Evolutionary conservation across 1,140 invertebrate species (phyloP), one percentile per base, ranked within the genome.

Genomic region (Tachypleus tridentatus): DNA sequence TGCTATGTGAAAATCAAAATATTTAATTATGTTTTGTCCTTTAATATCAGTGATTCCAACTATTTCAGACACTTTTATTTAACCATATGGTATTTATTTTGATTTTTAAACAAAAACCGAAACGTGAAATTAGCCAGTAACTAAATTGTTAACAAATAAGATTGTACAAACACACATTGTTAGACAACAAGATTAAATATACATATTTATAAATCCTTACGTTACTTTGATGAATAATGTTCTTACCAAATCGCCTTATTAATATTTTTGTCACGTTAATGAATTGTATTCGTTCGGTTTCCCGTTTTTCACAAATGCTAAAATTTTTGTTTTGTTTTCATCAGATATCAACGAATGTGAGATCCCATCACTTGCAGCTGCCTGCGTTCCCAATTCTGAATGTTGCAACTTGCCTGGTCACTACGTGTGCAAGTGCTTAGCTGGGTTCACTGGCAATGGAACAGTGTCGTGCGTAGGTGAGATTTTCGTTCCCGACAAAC

Each of bases 261-360:
- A 52, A 60, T 60, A 10, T 51, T 60, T 4, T 51, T 48, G 10
- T 10, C 48, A 11, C 48, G 8, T 49, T 10, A 9, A 9, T 10
- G 47, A 9, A 60, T 11, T 10, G 59, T 10, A 10, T 9, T 29
- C 59, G 59, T 60, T 53, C 29, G 29, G 29, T 11, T 53, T 54
- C 29, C 49, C 29, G 60, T 47, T 61, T 61, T n/a, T 11, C 49
- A 51, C 6, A 51, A 47, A 54, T 11, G 29, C 29, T 29, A 29
- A 29, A 29, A 29, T 68, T 63, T 70, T 69, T 29, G 29, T 29
- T 29, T 29, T 29, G 29, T 29, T 29, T 29, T 67, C 77, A 76
- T 48, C 76, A 96, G 93, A 95, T 80, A 93, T 95, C 76, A 87
- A 96, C 77, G 93, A 96, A 80, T 95, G 93, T 76, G 85, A 88